Evolutionary conservation across 2,797 vertebrate genomes (phyloP).

Genomic region (Pelochelys cantorii): DNA sequence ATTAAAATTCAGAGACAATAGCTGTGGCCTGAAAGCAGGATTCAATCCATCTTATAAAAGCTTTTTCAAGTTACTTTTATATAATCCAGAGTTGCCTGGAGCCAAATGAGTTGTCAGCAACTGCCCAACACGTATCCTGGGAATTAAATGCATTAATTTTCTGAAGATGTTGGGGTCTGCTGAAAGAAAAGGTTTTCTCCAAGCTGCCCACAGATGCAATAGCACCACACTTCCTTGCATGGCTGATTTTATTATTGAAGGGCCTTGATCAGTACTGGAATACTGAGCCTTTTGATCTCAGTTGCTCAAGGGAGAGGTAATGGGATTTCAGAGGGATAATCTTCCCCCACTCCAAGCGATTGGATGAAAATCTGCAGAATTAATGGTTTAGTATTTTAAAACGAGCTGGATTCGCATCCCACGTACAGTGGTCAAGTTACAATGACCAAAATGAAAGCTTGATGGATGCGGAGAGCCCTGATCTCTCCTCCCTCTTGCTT

Average conservation of each 20-base stretch:
- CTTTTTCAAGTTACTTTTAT: background rate
- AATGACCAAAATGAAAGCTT: background rate
- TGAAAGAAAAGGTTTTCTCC: background rate
- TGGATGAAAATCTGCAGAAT: background rate
- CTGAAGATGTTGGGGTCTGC: background rate
- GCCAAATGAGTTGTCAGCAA: background rate
- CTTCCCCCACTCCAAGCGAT: background rate
- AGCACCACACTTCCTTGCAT: background rate
- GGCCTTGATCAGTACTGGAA: background rate
- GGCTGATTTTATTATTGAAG: background rate
- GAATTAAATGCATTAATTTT: background rate
- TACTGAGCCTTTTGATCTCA: background rate
- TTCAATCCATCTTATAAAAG: background rate
- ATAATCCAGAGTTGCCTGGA: constrained; percentile 1
- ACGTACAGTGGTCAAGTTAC: fast-evolving
- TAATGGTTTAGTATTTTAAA: too few species aligned
- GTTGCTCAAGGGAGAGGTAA: background rate
- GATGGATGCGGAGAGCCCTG: fast-evolving
- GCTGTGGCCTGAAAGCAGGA: background rate
- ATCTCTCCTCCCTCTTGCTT: fast-evolving
- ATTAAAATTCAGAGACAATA: background rate
- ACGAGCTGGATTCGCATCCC: background rate
- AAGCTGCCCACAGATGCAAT: background rate
- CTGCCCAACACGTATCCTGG: background rate
- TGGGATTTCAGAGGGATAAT: background rate